Evolutionary conservation across 2,888 invertebrate genomes (phyloP).

Genomic region (Trichogramma dendrolimi): DNA sequence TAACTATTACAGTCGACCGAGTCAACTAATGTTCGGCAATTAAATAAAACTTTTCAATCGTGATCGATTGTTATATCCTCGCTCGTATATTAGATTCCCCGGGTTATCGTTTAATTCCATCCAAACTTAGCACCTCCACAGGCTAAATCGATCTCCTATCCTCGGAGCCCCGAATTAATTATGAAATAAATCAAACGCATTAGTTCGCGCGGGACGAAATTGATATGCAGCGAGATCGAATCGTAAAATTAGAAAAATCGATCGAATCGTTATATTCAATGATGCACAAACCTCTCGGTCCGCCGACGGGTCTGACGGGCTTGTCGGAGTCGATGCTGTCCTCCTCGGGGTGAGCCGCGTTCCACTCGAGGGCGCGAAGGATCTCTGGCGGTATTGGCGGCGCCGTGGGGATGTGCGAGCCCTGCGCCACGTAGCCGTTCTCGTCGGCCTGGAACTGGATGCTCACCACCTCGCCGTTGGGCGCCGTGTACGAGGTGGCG

Average conservation of each 20-base stretch:
- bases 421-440: slow-evolving; percentile 51
- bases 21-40: too few species aligned
- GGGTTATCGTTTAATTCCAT: too few species aligned
- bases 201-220: not conserved
- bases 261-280: not conserved
- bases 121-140: too few species aligned
- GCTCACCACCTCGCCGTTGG: slow-evolving; percentile 51
- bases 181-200: too few species aligned
- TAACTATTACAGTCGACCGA: too few species aligned
- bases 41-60: too few species aligned
- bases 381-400: slow-evolving; percentile 52
- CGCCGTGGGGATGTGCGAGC: slow-evolving; percentile 51
- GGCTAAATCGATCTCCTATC: too few species aligned
- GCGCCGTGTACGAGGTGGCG: slow-evolving; percentile 50
- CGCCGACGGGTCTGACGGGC: slow-evolving; percentile 31
- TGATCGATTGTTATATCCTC: too few species aligned
- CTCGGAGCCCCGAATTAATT: too few species aligned
- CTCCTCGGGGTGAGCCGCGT: slow-evolving; percentile 52
- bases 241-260: too few species aligned
- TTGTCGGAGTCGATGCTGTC: slow-evolving; percentile 40
- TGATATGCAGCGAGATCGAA: not conserved
- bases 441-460: slow-evolving; percentile 51
- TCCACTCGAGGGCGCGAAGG: slow-evolving; percentile 51
- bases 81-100: too few species aligned
- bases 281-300: slow-evolving; percentile 37